Evolutionary conservation across 2,113 vertebrate species (phyloP).

Genomic region (Bostrychus sinensis): DNA sequence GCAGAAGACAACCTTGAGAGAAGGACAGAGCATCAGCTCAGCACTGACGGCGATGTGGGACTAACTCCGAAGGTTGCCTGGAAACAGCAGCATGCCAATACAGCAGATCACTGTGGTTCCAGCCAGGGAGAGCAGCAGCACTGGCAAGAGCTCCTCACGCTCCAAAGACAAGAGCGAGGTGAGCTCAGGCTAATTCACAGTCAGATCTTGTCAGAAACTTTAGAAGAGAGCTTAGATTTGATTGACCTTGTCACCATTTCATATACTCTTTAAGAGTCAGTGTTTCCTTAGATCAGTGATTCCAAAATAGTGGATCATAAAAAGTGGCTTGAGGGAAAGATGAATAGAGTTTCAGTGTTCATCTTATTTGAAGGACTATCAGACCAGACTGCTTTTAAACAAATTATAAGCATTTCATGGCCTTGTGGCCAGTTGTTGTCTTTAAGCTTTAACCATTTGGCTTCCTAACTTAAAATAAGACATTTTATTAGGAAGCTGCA

Average conservation of each 20-base stretch:
- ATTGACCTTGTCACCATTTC: not conserved
- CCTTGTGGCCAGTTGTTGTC: too few species aligned
- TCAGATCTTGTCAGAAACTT: not conserved
- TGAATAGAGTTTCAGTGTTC: too few species aligned
- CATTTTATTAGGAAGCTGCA: too few species aligned
- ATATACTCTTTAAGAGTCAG: not conserved
- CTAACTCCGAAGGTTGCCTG: conserved; percentile 55
- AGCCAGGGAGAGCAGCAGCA: conserved; percentile 80
- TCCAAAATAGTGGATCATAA: not conserved
- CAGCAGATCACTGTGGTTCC: conserved; percentile 93
- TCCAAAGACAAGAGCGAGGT: conserved; percentile 91
- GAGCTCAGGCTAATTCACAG: conserved; percentile 63
- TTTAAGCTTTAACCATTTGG: too few species aligned
- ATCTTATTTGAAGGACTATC: too few species aligned
- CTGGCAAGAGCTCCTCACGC: conserved; percentile 84
- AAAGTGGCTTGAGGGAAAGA: too few species aligned
- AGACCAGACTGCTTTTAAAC: too few species aligned
- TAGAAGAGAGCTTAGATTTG: not conserved
- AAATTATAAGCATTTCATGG: too few species aligned
- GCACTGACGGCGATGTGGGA: conserved; percentile 48
- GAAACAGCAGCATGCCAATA: conserved; percentile 86
- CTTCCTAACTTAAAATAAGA: too few species aligned
- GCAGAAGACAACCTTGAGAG: not conserved
- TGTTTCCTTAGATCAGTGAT: not conserved
- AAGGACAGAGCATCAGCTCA: conserved; percentile 35